Conservation (phyloP, 2,888 invertebrate species). For the Cotesia congregata region DNA sequence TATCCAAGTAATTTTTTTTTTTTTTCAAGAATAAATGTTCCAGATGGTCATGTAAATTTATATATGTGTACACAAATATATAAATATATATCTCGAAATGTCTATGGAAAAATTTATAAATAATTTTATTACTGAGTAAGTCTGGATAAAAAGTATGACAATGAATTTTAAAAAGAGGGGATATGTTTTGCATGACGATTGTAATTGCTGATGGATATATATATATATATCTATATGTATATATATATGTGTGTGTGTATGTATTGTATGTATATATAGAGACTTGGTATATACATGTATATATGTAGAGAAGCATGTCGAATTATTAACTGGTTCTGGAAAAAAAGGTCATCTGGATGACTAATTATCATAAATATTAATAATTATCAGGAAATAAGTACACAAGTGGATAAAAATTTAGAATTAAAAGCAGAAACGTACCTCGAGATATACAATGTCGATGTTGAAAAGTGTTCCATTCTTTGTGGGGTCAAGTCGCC, state of each 20-base stretch:
- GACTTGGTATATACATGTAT: background rate
- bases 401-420: background rate
- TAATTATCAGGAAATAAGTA: constrained; percentile 6
- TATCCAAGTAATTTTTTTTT: background rate
- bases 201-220: constrained; percentile 11
- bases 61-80: background rate
- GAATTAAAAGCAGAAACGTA: background rate
- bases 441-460: constrained; percentile 47
- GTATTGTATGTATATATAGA: background rate
- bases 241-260: background rate
- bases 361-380: background rate
- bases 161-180: constrained; percentile 34
- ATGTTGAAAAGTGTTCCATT: constrained; percentile 66
- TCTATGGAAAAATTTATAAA: background rate
- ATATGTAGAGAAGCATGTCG: background rate
- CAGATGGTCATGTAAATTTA: background rate
- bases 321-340: background rate
- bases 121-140: constrained; percentile 19
- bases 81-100: background rate
- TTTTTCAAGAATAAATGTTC: background rate
- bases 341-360: too few species aligned
- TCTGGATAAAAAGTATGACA: constrained; percentile 31
- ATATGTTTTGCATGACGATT: constrained; percentile 40
- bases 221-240: constrained; percentile 3
- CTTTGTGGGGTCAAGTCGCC: constrained; percentile 66